Evolutionary conservation across 1,140 invertebrate species (phyloP), one percentile per base, ranked within the genome.

Genomic region (Oryctes rhinoceros): DNA sequence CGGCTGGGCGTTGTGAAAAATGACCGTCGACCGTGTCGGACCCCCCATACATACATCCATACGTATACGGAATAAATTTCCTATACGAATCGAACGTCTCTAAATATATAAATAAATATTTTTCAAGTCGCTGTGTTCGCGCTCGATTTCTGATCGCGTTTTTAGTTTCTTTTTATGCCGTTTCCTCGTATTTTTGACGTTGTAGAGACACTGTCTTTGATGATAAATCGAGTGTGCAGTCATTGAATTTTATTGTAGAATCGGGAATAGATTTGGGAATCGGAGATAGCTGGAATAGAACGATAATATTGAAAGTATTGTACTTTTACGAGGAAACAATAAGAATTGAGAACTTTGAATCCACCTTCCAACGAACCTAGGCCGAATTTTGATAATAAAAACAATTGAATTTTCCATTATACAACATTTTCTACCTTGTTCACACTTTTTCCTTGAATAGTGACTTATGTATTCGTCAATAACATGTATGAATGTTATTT

Each of bases 51-150:
- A 74, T 62, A 62, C 20, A 18, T 62, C 5, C 39, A 44, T 67
- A 18, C 10, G 65, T 24, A 67, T 67, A 18, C 30, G 9, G 39
- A 44, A 44, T 44, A 44, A 5, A 44, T 44, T 44, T 44, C 5
- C 39, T 44, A 18, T 65, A 30, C 65, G 65, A 67, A 67, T 24
- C 20, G 30, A 67, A 67, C 78, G 77, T 48, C 76, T 65, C 78
- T 77, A 79, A 79, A 82, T 80, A 76, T 81, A 67, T 79, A 82
- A 80, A 83, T 83, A 84, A 84, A 84, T 84, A 83, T 84, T 83
- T 81, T 76, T 83, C 77, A 74, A 79, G 67, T 79, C 62, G 62
- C 44, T 79, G 44, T 79, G 65, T 74, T 79, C 44, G 62, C 59
- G 65, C 39, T 15, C n/a, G 78, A 67, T 67, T 67, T 67, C 65